These are phyloP conservation scores for Phyllotreta striolata DNA, from an alignment of 2,888 invertebrate genomes.

Conservation along the genomic window DNA sequence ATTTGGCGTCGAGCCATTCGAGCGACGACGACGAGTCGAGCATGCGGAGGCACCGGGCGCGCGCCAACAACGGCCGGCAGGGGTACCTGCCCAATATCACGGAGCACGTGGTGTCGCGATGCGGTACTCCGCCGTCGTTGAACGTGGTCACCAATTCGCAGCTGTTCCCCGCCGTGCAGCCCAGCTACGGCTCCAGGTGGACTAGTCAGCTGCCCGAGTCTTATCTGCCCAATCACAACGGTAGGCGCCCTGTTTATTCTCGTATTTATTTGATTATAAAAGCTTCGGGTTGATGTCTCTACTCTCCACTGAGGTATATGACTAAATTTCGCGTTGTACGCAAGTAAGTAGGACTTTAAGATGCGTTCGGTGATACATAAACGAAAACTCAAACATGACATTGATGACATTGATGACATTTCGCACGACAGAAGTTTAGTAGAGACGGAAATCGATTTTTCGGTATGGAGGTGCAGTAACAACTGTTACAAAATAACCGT, in stretches of 20 bases:
- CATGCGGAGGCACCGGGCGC: conserved; percentile 57
- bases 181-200: conserved; percentile 70
- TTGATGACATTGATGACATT: too few species aligned
- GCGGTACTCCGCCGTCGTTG: conserved; percentile 68
- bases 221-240: conserved; percentile 66
- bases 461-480: too few species aligned
- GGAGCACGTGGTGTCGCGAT: conserved; percentile 61
- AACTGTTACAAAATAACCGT: too few species aligned
- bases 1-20: conserved; percentile 94
- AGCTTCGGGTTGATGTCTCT: too few species aligned
- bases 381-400: too few species aligned
- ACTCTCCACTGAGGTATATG: too few species aligned
- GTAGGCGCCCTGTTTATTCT: conserved; percentile 47
- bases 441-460: too few species aligned
- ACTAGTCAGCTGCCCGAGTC: conserved; percentile 73
- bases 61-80: conserved; percentile 47
- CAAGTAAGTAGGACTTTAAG: too few species aligned
- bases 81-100: conserved; percentile 72
- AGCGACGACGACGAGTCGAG: conserved; percentile 86
- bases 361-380: too few species aligned
- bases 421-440: too few species aligned
- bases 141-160: conserved; percentile 73
- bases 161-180: conserved; percentile 71
- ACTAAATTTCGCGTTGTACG: too few species aligned
- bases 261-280: too few species aligned